Evolutionary conservation across 1,140 invertebrate genomes (phyloP), one percentile per base, ranked within the genome.

Genomic region (Agrilus planipennis): DNA sequence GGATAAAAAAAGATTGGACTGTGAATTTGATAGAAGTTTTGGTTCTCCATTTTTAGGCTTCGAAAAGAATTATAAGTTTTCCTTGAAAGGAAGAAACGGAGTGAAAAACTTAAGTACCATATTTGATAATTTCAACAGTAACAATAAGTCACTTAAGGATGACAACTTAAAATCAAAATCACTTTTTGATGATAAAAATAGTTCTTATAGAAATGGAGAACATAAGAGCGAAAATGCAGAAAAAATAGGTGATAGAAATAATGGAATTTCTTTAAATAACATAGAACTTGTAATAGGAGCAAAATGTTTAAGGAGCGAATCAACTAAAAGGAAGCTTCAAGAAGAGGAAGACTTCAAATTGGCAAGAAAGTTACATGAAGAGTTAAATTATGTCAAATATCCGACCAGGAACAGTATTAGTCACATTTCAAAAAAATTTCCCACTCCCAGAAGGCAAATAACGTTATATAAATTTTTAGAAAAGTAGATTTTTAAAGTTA

Each of bases 321-420:
- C n/a, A n/a, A n/a, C n/a, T 3, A 4, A 27, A 18, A 39, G 28
- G 23, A 12, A 39, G 22, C 20, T 32, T 17, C 42, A 45, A 22
- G 43, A 45, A 36, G 32, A 34, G 3, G 31, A 34, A 19, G 43
- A 45, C 36, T 34, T 45, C 15, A 20, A 40, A 34, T 36, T 45
- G 15, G 43, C 43, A 2, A 32, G 30, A 18, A 39, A 41, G 17
- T 25, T 45, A 16, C 37, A 45, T 19, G 37, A 45, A 23, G 43
- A 45, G 30, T 23, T 40, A 18, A 41, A 45, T 22, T 28, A 29
- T 2, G 11, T 32, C 18, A 14, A 16, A 2, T 44, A 38, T 18
- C 28, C 12, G 17, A 42, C 41, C 12, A 22, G 42, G 14, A 44
- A 27, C 23, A 44, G 30, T 38, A 32, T 39, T 39, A 38, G 19